Base-by-base conservation (phyloP, 2,113 vertebrate genomes). In the Oncorhynchus gorbuscha region DNA sequence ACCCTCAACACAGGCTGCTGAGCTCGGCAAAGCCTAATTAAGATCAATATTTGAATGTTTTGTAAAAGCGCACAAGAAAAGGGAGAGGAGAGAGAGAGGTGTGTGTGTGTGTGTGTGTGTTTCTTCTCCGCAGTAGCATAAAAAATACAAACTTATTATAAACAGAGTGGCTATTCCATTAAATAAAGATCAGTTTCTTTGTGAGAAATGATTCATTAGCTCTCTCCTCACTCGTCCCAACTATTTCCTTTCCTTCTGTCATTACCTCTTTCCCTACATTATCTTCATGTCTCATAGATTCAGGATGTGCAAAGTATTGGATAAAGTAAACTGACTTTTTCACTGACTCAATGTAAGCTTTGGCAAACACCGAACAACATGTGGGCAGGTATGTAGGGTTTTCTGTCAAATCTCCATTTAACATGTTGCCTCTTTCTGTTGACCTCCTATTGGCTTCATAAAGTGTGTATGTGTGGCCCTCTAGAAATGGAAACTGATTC, bases 1-100 rank as follows among this genome's bases (percentile, higher is more conserved):
- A 88, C 84, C 88, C 88, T 90, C 90, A 91, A 84, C 83, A 76
- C 66, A 75, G 90, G 86, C 87, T 93, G 93, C 93, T 94, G 92
- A 94, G 91, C 91, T 94, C 89, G 81, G 92, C 93, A 94, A 89
- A 93, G 89, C 93, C 89, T 94, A 94, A 94, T 94, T 94, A 94
- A 94, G 93, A 93, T 94, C 93, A 94, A 94, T 94, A 94, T 94
- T 93, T 93, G 92, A 91, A 91, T 93, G 90, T 93, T 94, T 91
- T 76, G 89, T 92, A 91, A 92, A 92, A 91, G 87, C 81, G 86
- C 80, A 75, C 24, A 49, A 86, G 90, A 66, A 51, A 86, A 81
- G 87, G 35, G 85, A 80, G 8, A 39, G 8, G 39, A 73, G 64
- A 78, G 79, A 85, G 87, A 9, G 39, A 0, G 0, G 39, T 45